phyloP scores from a whole-genome alignment of 2,797 vertebrate genomes.

The Martes flavigula region DNA sequence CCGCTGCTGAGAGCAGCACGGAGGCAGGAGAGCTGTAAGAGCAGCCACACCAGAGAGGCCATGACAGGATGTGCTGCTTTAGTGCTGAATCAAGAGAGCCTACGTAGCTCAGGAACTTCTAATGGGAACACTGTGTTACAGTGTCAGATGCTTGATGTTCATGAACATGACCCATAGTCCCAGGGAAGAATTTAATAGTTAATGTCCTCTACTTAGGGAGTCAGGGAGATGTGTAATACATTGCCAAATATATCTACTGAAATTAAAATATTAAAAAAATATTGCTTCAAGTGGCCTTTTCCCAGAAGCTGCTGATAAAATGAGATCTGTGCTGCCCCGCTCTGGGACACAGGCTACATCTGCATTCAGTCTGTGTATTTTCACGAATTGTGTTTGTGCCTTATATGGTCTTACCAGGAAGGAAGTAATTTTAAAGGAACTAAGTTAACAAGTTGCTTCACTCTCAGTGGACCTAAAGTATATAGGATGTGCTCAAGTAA shows the following conservation, averaged over 20 bases:
- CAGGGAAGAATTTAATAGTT: background rate
- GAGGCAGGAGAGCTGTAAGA: background rate
- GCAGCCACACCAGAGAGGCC: background rate
- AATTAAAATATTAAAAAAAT: constrained; percentile 14
- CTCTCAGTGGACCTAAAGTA: background rate
- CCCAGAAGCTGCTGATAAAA: background rate
- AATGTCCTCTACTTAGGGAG: background rate
- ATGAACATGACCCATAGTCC: background rate
- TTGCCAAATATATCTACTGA: background rate
- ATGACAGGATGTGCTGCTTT: background rate
- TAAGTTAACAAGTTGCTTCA: constrained; percentile 20
- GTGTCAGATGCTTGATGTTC: background rate
- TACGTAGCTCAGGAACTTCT: background rate
- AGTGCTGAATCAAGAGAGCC: background rate
- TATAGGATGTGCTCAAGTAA: background rate
- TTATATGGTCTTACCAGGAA: background rate
- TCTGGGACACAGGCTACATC: background rate
- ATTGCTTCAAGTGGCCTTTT: constrained; percentile 9
- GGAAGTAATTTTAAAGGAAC: constrained; percentile 11
- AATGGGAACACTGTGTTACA: background rate
- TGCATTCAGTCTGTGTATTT: background rate
- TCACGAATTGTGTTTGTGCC: background rate
- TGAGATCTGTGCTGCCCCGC: background rate
- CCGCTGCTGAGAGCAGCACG: background rate
- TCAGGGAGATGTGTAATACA: background rate